These are phyloP conservation scores for Lissocephala sabroskyi DNA, from an alignment of 2,888 invertebrate species.

Conservation along the genomic window DNA sequence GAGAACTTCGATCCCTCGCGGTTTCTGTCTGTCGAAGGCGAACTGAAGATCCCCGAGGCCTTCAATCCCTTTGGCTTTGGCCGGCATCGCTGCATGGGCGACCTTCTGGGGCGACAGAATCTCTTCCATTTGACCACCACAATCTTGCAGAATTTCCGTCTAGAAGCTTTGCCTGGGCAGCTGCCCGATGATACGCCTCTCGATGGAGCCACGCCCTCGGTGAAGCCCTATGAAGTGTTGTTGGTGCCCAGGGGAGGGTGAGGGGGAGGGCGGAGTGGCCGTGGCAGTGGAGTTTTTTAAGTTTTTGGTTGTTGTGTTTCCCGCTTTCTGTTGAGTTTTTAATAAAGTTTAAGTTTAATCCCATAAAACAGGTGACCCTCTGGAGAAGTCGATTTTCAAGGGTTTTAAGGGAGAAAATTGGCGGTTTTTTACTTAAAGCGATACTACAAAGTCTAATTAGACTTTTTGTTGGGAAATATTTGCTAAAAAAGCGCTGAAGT, in stretches of 20 bases:
- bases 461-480: no score
- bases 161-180: constrained; percentile 78
- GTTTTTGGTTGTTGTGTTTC: no score
- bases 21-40: constrained; percentile 78
- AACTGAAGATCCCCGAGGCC: constrained; percentile 77
- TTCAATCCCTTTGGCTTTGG: constrained; percentile 86
- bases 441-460: no score
- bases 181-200: constrained; percentile 79
- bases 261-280: no score
- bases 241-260: constrained; percentile 74
- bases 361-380: no score
- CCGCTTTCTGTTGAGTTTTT: no score
- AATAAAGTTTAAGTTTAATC: no score
- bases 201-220: constrained; percentile 86
- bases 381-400: no score
- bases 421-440: no score
- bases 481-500: no score
- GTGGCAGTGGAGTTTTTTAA: no score
- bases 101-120: constrained; percentile 82
- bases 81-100: constrained; percentile 87
- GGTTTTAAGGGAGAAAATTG: no score
- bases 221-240: constrained; percentile 81
- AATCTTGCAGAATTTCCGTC: constrained; percentile 82
- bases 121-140: constrained; percentile 84
- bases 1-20: constrained; percentile 86